phyloP scores from a whole-genome alignment of 2,797 vertebrate species.

The Anabas testudineus region DNA sequence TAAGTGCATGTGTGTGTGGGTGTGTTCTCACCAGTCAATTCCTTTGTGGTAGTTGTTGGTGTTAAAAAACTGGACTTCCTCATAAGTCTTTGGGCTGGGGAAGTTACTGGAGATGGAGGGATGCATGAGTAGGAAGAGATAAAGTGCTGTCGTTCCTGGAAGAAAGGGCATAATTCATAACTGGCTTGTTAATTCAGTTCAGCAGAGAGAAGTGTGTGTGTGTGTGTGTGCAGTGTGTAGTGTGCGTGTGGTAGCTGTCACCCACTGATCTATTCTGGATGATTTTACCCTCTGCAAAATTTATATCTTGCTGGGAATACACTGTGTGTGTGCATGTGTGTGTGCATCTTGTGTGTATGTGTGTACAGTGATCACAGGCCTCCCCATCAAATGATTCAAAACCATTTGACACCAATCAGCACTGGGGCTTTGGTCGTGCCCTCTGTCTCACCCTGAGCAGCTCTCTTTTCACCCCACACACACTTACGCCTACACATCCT shows the following conservation, averaged over 20 bases:
- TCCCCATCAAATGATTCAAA: conserved; percentile 74
- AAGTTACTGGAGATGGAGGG: conserved; percentile 96
- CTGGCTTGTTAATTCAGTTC: conserved; percentile 70
- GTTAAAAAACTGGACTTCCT: conserved; percentile 99
- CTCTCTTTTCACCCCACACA: conserved; percentile 30
- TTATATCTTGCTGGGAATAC: conserved; percentile 65
- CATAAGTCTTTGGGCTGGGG: conserved; percentile 94
- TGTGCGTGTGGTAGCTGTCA: conserved; percentile 52
- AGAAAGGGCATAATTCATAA: conserved; percentile 79
- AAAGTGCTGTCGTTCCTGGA: conserved; percentile 96
- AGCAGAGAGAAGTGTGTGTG: conserved; percentile 46
- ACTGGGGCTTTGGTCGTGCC: conserved; percentile 59
- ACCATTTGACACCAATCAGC: conserved; percentile 83
- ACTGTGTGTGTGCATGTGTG: conserved; percentile 28
- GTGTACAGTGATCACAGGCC: conserved; percentile 52
- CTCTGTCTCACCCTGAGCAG: conserved; percentile 61
- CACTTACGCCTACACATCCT: conserved; percentile 40
- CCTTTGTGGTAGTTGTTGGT: conserved; percentile 99
- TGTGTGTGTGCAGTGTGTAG: conserved; percentile 33
- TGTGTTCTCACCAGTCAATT: conserved; percentile 92
- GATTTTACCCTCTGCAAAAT: conserved; percentile 55
- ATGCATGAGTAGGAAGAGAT: conserved; percentile 98
- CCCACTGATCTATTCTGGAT: conserved; percentile 68
- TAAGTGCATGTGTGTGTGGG: conserved; percentile 10
- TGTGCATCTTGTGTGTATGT: conserved; percentile 15